A percentile compares a stretch with the other conserved stretches of the same genome.
phyloP scores from a whole-genome alignment of 1,140 invertebrate species.

The Tetragnatha versicolor region DNA sequence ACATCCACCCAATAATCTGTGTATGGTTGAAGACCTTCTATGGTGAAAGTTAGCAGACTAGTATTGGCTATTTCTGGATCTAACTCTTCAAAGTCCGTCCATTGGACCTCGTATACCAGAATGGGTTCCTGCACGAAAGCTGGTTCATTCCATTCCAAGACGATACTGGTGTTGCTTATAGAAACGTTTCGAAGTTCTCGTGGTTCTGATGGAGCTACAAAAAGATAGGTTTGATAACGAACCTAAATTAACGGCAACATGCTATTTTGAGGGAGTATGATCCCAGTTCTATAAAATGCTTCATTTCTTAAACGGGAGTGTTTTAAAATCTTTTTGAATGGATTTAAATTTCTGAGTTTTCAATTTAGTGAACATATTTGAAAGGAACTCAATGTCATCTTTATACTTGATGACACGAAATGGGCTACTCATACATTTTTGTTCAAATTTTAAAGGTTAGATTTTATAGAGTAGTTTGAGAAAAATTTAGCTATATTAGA shows the following conservation, averaged over 20 bases:
- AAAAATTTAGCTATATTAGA: no score
- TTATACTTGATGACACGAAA: no score
- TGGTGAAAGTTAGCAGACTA: background rate
- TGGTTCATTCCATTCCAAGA: background rate
- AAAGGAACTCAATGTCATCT: no score
- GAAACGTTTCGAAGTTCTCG: background rate
- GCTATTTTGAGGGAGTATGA: no score
- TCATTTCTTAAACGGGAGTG: background rate
- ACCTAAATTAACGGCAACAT: no score
- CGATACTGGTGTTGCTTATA: background rate
- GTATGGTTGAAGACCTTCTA: background rate
- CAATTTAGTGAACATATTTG: no score
- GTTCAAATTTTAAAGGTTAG: no score
- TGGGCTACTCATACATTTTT: no score
- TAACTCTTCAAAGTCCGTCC: background rate
- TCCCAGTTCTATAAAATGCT: background rate
- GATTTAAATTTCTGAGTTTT: no score
- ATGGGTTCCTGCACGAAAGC: background rate
- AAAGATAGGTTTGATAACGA: background rate
- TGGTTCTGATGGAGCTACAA: conserved; percentile 7
- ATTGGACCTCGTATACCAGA: background rate
- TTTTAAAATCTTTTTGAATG: no score
- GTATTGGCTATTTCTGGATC: background rate
- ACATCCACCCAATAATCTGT: background rate
- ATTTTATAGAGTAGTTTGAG: no score